phyloP scores from a whole-genome alignment of 2,888 invertebrate genomes.

The Drosophila buzzatii region DNA sequence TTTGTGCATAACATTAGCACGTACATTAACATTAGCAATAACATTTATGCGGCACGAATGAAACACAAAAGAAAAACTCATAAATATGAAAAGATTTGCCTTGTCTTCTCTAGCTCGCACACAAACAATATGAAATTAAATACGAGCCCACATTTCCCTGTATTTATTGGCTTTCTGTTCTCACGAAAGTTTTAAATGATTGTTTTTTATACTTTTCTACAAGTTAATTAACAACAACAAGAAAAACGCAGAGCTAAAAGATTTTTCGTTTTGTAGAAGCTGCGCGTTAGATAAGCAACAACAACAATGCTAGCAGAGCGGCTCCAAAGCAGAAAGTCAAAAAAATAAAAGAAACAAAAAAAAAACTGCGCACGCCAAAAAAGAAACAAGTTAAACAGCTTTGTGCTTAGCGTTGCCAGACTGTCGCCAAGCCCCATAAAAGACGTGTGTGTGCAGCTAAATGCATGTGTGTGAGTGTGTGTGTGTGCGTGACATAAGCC shows the following conservation, averaged over 20 bases:
- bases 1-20: constrained; percentile 18
- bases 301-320: constrained; percentile 22
- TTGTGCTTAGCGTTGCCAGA: constrained; percentile 70
- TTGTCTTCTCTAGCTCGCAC: neutral
- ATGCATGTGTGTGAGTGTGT: constrained; percentile 31
- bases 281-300: constrained; percentile 58
- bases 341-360: constrained; percentile 43
- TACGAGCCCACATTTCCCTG: constrained; percentile 33
- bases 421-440: constrained; percentile 46
- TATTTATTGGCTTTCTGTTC: constrained; percentile 37
- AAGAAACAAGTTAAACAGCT: constrained; percentile 79
- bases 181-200: constrained; percentile 48
- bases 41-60: constrained; percentile 8
- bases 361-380: constrained; percentile 76
- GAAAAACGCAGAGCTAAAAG: constrained; percentile 29
- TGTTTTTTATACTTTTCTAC: constrained; percentile 25
- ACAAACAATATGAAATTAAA: constrained; percentile 26
- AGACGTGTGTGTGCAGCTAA: constrained; percentile 26
- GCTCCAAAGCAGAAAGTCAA: constrained; percentile 57
- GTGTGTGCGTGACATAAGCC: constrained; percentile 73
- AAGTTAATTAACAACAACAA: constrained; percentile 69
- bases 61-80: constrained; percentile 12
- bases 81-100: constrained; percentile 13
- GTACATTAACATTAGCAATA: constrained; percentile 9
- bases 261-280: constrained; percentile 49